A percentile compares a stretch with the other conserved stretches of the same genome.
Conservation (phyloP, 2,797 vertebrate species). For the Hemibagrus guttatus region DNA sequence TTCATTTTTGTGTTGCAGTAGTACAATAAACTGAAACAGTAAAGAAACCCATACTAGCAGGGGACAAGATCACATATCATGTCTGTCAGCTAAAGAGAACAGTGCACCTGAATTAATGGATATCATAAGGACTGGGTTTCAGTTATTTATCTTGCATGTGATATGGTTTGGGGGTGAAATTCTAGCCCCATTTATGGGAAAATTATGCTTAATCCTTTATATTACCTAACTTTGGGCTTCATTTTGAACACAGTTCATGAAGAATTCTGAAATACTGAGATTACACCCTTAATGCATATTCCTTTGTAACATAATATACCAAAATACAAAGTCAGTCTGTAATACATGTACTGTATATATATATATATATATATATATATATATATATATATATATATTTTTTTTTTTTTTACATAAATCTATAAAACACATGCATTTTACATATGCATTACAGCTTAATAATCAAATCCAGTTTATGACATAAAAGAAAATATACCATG, state of each 20-base stretch:
- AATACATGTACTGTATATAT: neutral
- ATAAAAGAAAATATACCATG: neutral
- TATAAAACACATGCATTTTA: neutral
- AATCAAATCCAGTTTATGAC: constrained; percentile 22
- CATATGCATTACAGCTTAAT: neutral
- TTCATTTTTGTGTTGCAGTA: neutral
- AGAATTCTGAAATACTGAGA: constrained; percentile 22
- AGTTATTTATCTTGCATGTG: constrained; percentile 50
- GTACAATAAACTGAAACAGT: constrained; percentile 16
- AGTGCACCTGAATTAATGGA: constrained; percentile 50
- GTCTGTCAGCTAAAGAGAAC: constrained; percentile 60
- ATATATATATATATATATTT: too few relatives aligned
- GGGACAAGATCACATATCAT: constrained; percentile 41
- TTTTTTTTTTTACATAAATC: too few relatives aligned
- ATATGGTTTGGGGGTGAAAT: constrained; percentile 39
- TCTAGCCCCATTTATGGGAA: neutral
- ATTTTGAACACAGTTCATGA: neutral
- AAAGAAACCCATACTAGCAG: constrained; percentile 29
- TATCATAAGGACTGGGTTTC: constrained; percentile 61
- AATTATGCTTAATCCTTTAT: neutral
- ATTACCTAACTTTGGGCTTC: neutral
- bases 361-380: too few relatives aligned
- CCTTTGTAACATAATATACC: neutral
- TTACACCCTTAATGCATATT: neutral
- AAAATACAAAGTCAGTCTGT: neutral